Evolutionary conservation across 1,140 invertebrate genomes (phyloP).

Genomic region (Lethrus apterus): DNA sequence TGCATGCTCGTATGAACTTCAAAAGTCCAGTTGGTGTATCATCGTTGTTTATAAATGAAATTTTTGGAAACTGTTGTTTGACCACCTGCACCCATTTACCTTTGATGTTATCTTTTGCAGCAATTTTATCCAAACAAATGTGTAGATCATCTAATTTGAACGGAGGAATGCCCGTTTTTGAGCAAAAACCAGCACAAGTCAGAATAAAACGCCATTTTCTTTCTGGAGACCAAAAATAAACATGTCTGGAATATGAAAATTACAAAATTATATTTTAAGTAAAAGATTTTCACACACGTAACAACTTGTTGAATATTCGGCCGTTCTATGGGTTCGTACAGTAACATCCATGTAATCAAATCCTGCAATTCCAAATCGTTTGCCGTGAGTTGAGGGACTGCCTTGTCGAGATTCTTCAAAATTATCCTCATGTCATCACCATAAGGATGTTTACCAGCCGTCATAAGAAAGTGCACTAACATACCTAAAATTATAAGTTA

Average conservation of each 20-base stretch:
- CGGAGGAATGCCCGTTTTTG: constrained; percentile 16
- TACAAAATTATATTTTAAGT: neutral
- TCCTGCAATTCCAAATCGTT: constrained; percentile 29
- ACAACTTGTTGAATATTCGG: constrained; percentile 35
- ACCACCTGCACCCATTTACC: constrained; percentile 29
- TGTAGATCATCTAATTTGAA: constrained; percentile 22
- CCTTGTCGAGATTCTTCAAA: constrained; percentile 33
- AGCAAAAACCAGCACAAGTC: constrained; percentile 31
- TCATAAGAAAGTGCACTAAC: constrained; percentile 37
- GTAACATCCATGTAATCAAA: constrained; percentile 38
- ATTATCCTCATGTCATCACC: constrained; percentile 32
- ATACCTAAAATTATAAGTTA: constrained; percentile 30
- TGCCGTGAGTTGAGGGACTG: constrained; percentile 19
- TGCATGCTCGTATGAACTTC: constrained; percentile 24
- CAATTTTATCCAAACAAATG: constrained; percentile 22
- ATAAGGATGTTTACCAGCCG: constrained; percentile 38
- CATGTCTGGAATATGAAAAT: constrained; percentile 31
- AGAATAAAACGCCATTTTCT: constrained; percentile 39
- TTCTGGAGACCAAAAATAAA: constrained; percentile 36
- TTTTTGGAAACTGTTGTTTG: constrained; percentile 27
- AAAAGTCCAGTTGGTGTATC: constrained; percentile 30
- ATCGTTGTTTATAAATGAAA: constrained; percentile 19
- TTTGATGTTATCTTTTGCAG: constrained; percentile 26
- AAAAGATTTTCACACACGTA: constrained; percentile 24
- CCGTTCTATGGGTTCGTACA: constrained; percentile 31